Evolutionary conservation across 2,888 invertebrate genomes (phyloP).

Genomic region (Orgyia antiqua): DNA sequence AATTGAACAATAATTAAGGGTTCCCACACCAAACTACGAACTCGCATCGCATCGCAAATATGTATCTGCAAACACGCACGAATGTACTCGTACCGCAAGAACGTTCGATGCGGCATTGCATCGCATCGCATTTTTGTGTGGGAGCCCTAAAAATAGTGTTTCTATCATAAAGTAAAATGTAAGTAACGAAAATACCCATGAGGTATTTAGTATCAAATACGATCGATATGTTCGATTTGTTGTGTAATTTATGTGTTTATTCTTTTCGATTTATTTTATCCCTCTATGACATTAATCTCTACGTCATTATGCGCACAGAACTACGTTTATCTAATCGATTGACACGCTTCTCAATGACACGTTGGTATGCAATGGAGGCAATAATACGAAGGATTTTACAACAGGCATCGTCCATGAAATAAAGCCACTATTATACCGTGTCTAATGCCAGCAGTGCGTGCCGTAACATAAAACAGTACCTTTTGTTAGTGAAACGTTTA

Average conservation of each 20-base stretch:
- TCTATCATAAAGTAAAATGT: no score
- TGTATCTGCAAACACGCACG: no score
- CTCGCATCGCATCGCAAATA: no score
- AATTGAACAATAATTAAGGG: no score
- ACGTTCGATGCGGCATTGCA: no score
- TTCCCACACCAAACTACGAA: no score
- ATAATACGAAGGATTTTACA: conserved; percentile 39
- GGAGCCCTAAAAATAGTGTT: no score
- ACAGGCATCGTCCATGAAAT: conserved; percentile 24
- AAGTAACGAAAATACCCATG: no score
- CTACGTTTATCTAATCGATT: conserved; percentile 28
- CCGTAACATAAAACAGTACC: conserved; percentile 67
- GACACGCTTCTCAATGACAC: conserved; percentile 29
- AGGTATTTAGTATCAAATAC: no score
- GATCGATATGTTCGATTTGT: conserved; percentile 27
- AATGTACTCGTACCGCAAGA: no score
- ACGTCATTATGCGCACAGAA: conserved; percentile 18
- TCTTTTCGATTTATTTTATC: conserved; percentile 16
- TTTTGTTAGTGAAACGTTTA: conserved; percentile 61
- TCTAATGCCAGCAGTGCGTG: conserved; percentile 58
- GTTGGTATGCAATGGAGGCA: conserved; percentile 16
- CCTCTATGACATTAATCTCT: conserved; percentile 20
- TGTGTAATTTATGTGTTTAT: conserved; percentile 7
- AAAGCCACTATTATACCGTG: conserved; percentile 38
- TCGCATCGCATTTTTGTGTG: no score